phyloP scores from a whole-genome alignment of 1,140 invertebrate genomes.

The Diprion similis region DNA sequence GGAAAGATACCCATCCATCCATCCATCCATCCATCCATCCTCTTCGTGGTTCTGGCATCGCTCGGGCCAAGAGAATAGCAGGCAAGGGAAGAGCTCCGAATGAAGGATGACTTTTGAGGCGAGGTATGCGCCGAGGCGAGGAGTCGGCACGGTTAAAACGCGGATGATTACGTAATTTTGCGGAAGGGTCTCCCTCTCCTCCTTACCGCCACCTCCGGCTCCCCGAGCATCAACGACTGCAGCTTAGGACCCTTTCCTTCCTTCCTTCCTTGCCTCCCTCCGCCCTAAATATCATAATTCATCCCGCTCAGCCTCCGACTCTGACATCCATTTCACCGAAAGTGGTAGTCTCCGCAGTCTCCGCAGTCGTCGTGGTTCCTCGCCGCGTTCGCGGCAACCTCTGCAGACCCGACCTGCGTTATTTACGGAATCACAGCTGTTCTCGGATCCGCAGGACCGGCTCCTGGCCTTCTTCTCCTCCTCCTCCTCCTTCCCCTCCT shows the following conservation, averaged over 20 bases:
- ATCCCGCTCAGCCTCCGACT: slow-evolving; percentile 37
- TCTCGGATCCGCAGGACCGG: slow-evolving; percentile 33
- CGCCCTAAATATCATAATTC: slow-evolving; percentile 52
- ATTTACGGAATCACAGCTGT: slow-evolving; percentile 57
- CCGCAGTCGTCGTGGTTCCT: neutral
- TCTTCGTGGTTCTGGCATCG: too few species aligned
- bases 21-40: too few species aligned
- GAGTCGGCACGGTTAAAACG: slow-evolving; percentile 17
- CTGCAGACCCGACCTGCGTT: slow-evolving; percentile 29
- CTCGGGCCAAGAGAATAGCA: too few species aligned
- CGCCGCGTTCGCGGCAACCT: neutral
- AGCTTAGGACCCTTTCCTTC: slow-evolving; percentile 33
- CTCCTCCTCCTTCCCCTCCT: slow-evolving; percentile 22
- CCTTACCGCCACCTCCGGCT: neutral
- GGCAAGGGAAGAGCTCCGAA: neutral
- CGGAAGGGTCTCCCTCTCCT: neutral
- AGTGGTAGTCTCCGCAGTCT: neutral
- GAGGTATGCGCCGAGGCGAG: slow-evolving; percentile 10
- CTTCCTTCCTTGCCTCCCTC: slow-evolving; percentile 23
- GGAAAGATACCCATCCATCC: too few species aligned
- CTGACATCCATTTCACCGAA: slow-evolving; percentile 3
- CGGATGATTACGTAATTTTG: slow-evolving; percentile 28
- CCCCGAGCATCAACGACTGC: slow-evolving; percentile 30
- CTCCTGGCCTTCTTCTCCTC: too few species aligned
- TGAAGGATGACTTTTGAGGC: neutral